Conservation (phyloP, 1,140 invertebrate species). For the Apis florea region DNA sequence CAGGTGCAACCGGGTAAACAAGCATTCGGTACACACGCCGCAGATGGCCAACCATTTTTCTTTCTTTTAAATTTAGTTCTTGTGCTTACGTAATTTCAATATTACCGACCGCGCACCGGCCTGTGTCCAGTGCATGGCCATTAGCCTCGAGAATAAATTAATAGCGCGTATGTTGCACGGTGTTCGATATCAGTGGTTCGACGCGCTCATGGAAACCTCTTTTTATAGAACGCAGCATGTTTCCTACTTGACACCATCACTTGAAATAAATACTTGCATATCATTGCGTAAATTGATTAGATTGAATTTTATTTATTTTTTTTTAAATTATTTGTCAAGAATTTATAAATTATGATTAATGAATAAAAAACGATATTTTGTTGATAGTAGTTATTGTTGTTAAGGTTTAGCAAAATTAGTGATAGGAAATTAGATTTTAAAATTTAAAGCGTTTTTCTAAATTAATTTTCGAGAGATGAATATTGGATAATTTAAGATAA, state of each 20-base stretch:
- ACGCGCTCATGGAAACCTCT: background rate
- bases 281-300: background rate
- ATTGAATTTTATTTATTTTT: too few species aligned
- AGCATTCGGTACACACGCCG: background rate
- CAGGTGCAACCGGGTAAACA: slow-evolving; percentile 51
- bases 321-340: too few species aligned
- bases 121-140: background rate
- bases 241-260: slow-evolving; percentile 23
- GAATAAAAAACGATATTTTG: too few species aligned
- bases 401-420: too few species aligned
- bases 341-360: too few species aligned
- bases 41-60: slow-evolving; percentile 36
- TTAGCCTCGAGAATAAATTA: slow-evolving; percentile 23
- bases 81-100: slow-evolving; percentile 41
- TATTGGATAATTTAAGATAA: too few species aligned
- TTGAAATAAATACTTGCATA: slow-evolving; percentile 19
- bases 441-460: too few species aligned
- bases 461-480: too few species aligned
- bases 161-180: background rate
- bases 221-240: slow-evolving; percentile 13
- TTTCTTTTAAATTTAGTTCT: slow-evolving; percentile 52
- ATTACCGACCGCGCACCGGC: slow-evolving; percentile 1
- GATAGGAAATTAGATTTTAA: too few species aligned
- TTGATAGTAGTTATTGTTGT: too few species aligned
- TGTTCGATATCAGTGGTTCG: background rate